Base-by-base conservation (phyloP, 2,113 vertebrate genomes). In the Arvicanthis niloticus region DNA sequence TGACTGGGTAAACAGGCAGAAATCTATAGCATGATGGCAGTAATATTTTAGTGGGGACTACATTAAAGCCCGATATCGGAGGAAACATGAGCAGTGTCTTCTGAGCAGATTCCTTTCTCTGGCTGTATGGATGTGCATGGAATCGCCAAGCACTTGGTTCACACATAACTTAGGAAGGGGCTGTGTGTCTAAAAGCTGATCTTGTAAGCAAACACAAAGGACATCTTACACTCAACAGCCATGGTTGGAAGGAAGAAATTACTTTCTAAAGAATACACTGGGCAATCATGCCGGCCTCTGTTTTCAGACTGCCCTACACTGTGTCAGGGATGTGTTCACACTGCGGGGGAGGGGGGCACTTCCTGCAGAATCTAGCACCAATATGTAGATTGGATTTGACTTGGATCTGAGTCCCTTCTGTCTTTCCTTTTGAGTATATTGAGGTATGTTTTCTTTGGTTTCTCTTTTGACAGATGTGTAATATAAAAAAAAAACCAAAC, bases 391-490 rank as follows among this genome's bases (percentile, higher is more conserved):
- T 93, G 98, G 97, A 97, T 97, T 97, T 97, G 85, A 89, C 88
- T 97, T 97, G 94, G 94, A 97, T 96, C 96, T 90, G 93, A 98
- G 94, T 97, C 97, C 87, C 92, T 93, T 89, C 42, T 80, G 85
- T 96, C 96, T 97, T 97, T 94, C n/a, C 82, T 96, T 97, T 94
- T 96, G 96, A 97, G 97, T 97, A 92, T 98, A 95, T 85, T 98
- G 98, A 99, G 97, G 98, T 99, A 99, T 97, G 97, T 98, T 98
- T 98, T 98, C 98, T 98, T 98, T 99, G 98, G 98, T 98, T 98
- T 95, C 89, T 97, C 94, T 97, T 94, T 97, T 97, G 97, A 98
- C 81, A 96, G 97, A 97, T 94, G 97, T 97, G 96, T 97, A 97
- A 96, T 98, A 42, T 92, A 97, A 97, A 97, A 81, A 94, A 93